phyloP scores from a whole-genome alignment of 2,797 vertebrate species.

The Chromis chromis region DNA sequence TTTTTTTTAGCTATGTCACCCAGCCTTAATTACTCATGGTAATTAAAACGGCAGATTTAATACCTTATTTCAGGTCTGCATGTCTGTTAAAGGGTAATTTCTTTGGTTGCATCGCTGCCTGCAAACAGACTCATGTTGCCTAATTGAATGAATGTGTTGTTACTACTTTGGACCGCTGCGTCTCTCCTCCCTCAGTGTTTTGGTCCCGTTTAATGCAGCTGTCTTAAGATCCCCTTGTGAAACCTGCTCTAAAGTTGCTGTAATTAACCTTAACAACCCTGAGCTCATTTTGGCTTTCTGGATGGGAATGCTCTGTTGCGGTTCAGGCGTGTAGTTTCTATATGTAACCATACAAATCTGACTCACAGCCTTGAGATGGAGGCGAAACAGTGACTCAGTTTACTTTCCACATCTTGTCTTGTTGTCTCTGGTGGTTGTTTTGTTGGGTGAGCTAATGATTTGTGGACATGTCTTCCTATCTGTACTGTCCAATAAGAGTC shows the following conservation, averaged over 20 bases:
- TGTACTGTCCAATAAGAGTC: constrained; percentile 35
- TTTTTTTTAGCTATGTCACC: no score
- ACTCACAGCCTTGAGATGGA: constrained; percentile 9
- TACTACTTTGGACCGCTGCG: neutral
- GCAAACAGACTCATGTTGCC: neutral
- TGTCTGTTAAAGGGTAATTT: no score
- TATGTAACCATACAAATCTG: constrained; percentile 6
- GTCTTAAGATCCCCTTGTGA: no score
- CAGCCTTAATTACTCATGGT: no score
- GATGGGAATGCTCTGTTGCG: constrained; percentile 2
- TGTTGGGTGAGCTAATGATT: constrained; percentile 23
- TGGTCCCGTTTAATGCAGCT: no score
- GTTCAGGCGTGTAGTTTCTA: constrained; percentile 3
- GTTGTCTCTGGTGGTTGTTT: constrained; percentile 29
- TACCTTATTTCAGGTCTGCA: no score
- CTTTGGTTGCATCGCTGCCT: no score
- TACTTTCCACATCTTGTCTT: constrained; percentile 11
- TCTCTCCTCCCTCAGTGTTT: neutral
- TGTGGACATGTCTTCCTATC: constrained; percentile 17
- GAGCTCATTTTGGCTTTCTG: constrained; percentile 12
- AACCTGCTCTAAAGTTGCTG: constrained; percentile 2
- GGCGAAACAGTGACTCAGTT: constrained; percentile 25
- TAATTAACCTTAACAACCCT: constrained; percentile 32
- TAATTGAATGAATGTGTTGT: neutral
- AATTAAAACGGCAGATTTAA: no score